A percentile compares a stretch with the other conserved stretches of the same genome.
Evolutionary conservation across 2,797 vertebrate genomes (phyloP).

Genomic region (Cygnus olor): DNA sequence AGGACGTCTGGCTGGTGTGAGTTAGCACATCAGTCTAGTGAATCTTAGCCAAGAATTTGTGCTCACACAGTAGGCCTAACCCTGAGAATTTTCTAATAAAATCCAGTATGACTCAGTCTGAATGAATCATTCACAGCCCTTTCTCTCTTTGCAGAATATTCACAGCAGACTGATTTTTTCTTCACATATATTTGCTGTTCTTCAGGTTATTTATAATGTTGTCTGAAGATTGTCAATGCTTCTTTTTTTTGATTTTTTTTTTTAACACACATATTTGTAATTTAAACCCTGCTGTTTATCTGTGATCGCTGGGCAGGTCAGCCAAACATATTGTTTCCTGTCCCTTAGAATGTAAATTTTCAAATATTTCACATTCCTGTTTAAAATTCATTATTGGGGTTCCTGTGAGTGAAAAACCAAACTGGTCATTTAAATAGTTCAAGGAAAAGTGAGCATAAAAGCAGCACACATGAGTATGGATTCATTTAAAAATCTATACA

Average conservation of each 20-base stretch:
- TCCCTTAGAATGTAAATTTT: not conserved
- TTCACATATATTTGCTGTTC: not conserved
- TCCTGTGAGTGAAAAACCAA: not conserved
- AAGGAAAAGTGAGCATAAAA: not conserved
- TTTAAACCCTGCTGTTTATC: not conserved
- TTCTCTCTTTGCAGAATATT: slow-evolving; percentile 17
- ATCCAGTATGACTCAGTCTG: slow-evolving; percentile 41
- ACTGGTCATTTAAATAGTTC: not conserved
- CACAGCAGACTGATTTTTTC: slow-evolving; percentile 21
- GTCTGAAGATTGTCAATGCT: not conserved
- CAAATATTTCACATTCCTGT: not conserved
- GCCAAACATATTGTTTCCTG: not conserved
- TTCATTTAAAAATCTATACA: not conserved
- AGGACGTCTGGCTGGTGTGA: not conserved
- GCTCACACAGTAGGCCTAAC: slow-evolving; percentile 26
- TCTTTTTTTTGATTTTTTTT: not conserved
- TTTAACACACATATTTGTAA: not conserved
- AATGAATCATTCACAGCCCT: slow-evolving; percentile 51
- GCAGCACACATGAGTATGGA: not conserved
- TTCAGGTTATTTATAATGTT: not conserved
- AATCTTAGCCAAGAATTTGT: slow-evolving; percentile 19
- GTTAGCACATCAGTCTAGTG: not conserved
- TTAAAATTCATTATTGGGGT: slow-evolving; percentile 1
- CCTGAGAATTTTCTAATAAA: slow-evolving; percentile 46
- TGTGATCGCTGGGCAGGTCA: not conserved